Conservation (phyloP, 2,113 vertebrate genomes). For the Psophia crepitans region DNA sequence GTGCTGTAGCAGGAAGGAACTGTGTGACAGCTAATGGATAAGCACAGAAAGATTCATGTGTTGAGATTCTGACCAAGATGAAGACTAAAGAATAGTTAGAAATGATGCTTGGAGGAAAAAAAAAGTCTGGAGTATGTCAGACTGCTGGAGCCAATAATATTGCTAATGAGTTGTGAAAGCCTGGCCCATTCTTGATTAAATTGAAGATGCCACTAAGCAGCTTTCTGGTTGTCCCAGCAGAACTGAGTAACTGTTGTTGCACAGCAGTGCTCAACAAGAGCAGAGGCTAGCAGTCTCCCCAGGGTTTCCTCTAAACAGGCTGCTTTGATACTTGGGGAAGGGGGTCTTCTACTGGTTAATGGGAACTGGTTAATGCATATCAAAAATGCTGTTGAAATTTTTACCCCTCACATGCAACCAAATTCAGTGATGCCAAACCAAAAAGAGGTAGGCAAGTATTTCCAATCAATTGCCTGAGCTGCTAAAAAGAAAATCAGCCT, state of each 20-base stretch:
- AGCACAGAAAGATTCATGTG: background rate
- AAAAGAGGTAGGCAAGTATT: background rate
- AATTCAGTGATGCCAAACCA: background rate
- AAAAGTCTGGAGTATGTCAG: background rate
- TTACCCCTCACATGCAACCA: background rate
- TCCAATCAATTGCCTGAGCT: background rate
- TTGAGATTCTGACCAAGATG: background rate
- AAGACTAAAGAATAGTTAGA: background rate
- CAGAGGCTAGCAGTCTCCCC: background rate
- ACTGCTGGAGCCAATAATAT: slow-evolving; percentile 26
- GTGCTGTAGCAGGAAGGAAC: background rate
- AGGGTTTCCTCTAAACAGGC: background rate
- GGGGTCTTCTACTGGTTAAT: background rate
- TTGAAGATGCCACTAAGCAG: slow-evolving; percentile 34
- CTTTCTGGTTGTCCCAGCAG: slow-evolving; percentile 43
- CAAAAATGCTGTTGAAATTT: background rate
- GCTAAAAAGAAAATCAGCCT: background rate
- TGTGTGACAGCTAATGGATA: background rate
- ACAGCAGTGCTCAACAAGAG: slow-evolving; percentile 3
- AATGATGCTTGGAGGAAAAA: background rate
- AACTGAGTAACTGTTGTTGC: slow-evolving; percentile 53
- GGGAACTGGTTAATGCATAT: background rate
- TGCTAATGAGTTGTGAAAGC: slow-evolving; percentile 45
- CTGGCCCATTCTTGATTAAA: slow-evolving; percentile 26
- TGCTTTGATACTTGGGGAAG: background rate